Percentiles rank a stretch among this genome's conserved stretches.
These are phyloP conservation scores for Perdita meconis DNA, from an alignment of 2,888 invertebrate genomes.

Conservation along the genomic window DNA sequence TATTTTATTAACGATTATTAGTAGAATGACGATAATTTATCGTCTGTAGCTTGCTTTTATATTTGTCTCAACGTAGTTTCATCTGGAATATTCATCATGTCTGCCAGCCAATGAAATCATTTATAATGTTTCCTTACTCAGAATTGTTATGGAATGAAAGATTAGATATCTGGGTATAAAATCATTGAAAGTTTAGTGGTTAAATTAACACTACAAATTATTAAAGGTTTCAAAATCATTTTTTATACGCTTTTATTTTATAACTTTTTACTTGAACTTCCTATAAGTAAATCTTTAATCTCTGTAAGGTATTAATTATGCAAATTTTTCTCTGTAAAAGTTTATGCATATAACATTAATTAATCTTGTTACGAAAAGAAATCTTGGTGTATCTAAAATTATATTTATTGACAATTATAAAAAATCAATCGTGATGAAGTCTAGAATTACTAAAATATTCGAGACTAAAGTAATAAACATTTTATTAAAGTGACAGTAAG, in stretches of 20 bases:
- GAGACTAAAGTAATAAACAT: not conserved
- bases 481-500: not conserved
- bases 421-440: not conserved
- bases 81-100: conserved; percentile 7
- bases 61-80: conserved; percentile 8
- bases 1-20: conserved; percentile 25
- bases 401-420: not conserved
- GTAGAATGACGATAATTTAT: conserved; percentile 22
- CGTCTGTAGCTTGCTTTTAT: not conserved
- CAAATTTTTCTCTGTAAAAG: too few relatives aligned
- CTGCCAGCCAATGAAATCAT: not conserved
- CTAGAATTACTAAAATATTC: not conserved
- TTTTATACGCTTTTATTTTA: too few relatives aligned
- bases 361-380: too few relatives aligned
- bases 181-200: too few relatives aligned
- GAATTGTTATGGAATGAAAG: not conserved
- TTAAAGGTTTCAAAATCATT: too few relatives aligned
- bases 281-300: too few relatives aligned
- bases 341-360: too few relatives aligned
- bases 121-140: not conserved
- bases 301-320: too few relatives aligned
- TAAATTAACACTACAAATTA: too few relatives aligned
- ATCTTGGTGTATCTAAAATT: too few relatives aligned
- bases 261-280: too few relatives aligned
- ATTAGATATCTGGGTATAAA: too few relatives aligned